Evolutionary conservation across 2,888 invertebrate species (phyloP).

Genomic region (Anthophora plumipes): DNA sequence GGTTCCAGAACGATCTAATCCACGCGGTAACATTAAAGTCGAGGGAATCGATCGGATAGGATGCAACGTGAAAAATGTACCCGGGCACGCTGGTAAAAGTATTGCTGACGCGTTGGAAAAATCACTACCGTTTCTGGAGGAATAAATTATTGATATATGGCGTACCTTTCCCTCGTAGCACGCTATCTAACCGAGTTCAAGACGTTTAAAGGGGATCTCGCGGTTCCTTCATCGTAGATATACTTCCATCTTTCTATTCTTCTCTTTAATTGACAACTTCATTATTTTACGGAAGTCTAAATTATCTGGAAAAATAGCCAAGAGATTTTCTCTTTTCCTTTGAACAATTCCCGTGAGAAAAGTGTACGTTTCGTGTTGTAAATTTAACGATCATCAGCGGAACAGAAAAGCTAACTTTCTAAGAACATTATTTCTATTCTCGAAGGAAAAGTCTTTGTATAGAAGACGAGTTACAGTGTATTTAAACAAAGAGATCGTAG

Average conservation of each 20-base stretch:
- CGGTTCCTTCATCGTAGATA: neutral
- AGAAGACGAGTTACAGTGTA: too few species aligned
- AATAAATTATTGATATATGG: slow-evolving; percentile 66
- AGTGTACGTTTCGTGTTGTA: neutral
- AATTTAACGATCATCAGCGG: neutral
- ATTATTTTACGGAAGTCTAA: neutral
- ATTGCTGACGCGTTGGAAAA: slow-evolving; percentile 66
- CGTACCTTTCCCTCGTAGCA: slow-evolving; percentile 23
- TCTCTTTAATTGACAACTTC: neutral
- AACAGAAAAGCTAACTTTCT: neutral
- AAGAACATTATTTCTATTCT: neutral
- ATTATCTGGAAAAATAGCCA: neutral
- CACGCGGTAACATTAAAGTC: slow-evolving; percentile 22
- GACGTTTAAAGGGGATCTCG: slow-evolving; percentile 57
- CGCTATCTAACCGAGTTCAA: slow-evolving; percentile 36
- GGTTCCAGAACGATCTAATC: too few species aligned
- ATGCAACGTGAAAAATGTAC: slow-evolving; percentile 37
- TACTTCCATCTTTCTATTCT: too few species aligned
- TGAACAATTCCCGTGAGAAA: neutral
- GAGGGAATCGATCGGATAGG: neutral
- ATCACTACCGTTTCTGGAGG: slow-evolving; percentile 57
- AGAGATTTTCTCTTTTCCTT: neutral
- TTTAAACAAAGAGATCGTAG: slow-evolving; percentile 9
- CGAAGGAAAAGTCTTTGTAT: neutral
- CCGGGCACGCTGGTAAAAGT: slow-evolving; percentile 52